A percentile compares a stretch with the other conserved stretches of the same genome.
phyloP scores from a whole-genome alignment of 2,797 vertebrate species.

The Steatocranus sp. region DNA sequence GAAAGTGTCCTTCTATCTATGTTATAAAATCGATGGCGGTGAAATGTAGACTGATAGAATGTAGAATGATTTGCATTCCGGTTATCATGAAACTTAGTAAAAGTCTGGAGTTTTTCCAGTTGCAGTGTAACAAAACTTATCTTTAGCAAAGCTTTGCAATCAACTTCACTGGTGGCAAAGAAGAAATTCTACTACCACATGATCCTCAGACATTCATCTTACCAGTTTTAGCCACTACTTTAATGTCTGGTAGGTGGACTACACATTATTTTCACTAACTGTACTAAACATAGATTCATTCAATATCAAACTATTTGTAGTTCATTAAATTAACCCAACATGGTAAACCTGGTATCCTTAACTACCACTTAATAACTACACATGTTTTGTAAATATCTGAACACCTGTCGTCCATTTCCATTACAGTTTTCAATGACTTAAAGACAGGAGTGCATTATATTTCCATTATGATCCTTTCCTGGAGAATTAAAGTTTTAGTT shows the following conservation, averaged over 20 bases:
- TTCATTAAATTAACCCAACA: background rate
- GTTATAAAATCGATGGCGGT: background rate
- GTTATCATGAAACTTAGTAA: background rate
- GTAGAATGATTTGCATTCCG: background rate
- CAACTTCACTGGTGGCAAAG: background rate
- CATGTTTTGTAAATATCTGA: background rate
- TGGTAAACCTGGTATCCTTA: background rate
- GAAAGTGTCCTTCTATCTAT: background rate
- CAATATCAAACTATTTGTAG: background rate
- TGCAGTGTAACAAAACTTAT: background rate
- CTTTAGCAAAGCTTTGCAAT: background rate
- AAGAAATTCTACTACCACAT: background rate
- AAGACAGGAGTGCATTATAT: background rate
- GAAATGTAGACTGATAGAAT: background rate
- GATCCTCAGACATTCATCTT: background rate
- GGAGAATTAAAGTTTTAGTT: background rate
- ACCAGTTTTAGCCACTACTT: background rate
- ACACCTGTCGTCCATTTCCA: background rate
- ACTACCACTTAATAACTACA: background rate
- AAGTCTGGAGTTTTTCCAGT: background rate
- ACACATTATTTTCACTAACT: background rate
- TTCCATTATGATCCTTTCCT: background rate
- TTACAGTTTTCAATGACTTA: background rate
- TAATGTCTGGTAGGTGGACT: background rate
- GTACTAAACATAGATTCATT: background rate